Percentiles rank a stretch among this genome's conserved stretches.
These are phyloP conservation scores for Mycogona germanica DNA, from an alignment of 2,888 invertebrate species.

Conservation along the genomic window DNA sequence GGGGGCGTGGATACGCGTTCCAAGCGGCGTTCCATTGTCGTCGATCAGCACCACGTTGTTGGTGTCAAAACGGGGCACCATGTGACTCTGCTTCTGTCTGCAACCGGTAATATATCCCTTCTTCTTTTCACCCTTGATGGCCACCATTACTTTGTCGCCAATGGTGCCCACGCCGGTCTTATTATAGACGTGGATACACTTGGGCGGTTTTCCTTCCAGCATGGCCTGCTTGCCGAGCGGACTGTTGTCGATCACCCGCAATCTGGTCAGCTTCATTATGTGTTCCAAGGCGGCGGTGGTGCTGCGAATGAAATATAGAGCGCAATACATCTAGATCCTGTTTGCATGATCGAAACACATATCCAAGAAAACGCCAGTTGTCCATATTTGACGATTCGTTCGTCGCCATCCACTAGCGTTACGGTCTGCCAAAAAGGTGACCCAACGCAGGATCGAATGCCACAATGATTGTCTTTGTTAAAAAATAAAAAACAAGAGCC, in stretches of 20 bases:
- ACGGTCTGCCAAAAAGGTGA: no score
- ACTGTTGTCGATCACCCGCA: constrained; percentile 94
- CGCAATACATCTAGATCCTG: no score
- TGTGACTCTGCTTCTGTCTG: constrained; percentile 56
- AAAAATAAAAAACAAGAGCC: no score
- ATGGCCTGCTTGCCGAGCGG: constrained; percentile 88
- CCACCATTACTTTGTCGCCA: constrained; percentile 67
- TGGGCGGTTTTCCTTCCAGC: constrained; percentile 86
- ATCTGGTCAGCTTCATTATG: constrained; percentile 44
- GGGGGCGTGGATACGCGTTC: constrained; percentile 89
- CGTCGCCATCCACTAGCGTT: no score
- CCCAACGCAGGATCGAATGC: no score
- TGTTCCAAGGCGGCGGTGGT: neutral
- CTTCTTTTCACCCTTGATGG: constrained; percentile 90
- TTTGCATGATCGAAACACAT: no score
- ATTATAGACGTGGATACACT: constrained; percentile 88
- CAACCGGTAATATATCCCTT: constrained; percentile 82
- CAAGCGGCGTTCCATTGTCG: constrained; percentile 82
- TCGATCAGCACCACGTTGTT: constrained; percentile 95
- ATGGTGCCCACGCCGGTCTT: constrained; percentile 49
- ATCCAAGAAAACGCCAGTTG: no score
- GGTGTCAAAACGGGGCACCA: constrained; percentile 81
- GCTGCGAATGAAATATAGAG: no score
- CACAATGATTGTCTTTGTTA: no score
- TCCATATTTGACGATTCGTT: no score